A percentile compares a stretch with the other conserved stretches of the same genome.
phyloP scores from a whole-genome alignment of 2,113 vertebrate species.

The Leucopsar rothschildi region DNA sequence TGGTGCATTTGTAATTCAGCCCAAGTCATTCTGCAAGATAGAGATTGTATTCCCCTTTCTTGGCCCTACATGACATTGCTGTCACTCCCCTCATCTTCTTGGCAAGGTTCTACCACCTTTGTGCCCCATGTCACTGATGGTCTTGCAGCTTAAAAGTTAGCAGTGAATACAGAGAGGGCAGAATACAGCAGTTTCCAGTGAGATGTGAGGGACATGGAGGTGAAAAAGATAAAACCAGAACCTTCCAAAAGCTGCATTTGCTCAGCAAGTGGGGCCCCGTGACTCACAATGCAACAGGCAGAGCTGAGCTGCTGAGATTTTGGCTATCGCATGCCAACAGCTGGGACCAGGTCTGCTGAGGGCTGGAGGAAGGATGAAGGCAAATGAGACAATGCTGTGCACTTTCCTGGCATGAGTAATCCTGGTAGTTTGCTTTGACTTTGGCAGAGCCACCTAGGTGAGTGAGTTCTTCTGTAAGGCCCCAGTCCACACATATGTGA shows the following conservation, averaged over 20 bases:
- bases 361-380: not conserved
- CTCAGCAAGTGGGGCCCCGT: not conserved
- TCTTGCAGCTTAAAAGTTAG: not conserved
- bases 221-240: not conserved
- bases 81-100: not conserved
- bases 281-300: not conserved
- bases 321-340: not conserved
- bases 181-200: not conserved
- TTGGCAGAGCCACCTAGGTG: accelerated
- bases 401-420: not conserved
- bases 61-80: not conserved
- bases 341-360: not conserved
- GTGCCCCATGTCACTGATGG: not conserved
- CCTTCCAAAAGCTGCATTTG: not conserved
- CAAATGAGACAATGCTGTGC: not conserved
- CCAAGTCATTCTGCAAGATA: not conserved
- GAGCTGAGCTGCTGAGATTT: not conserved
- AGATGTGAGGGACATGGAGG: not conserved
- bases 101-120: not conserved
- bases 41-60: not conserved
- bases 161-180: not conserved
- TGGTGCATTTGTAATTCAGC: not conserved
- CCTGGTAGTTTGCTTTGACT: not conserved
- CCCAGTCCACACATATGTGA: accelerated
- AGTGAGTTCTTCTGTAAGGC: not conserved